phyloP scores from a whole-genome alignment of 2,113 vertebrate genomes.

The Lamprotornis superbus region DNA sequence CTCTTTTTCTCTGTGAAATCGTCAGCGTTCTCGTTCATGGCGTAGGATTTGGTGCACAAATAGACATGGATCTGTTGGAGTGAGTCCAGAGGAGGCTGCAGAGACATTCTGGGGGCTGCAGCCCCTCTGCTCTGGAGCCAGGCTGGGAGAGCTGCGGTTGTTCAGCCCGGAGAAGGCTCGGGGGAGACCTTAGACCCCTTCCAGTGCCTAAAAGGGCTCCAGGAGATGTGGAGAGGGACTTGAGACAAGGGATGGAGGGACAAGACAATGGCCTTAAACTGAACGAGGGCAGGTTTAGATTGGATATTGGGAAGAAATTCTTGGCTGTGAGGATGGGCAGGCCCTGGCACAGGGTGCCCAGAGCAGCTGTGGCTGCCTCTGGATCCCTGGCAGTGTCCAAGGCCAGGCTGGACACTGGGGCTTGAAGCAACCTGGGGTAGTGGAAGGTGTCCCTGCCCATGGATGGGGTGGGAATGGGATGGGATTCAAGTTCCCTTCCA shows the following conservation, averaged over 20 bases:
- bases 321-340: not conserved
- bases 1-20: not conserved
- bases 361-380: not conserved
- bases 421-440: fast-evolving
- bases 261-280: not conserved
- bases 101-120: not conserved
- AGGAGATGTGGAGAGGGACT: not conserved
- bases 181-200: not conserved
- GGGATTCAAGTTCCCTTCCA: not conserved
- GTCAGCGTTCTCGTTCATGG: not conserved
- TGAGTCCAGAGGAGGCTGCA: not conserved
- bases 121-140: not conserved
- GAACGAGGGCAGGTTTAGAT: not conserved
- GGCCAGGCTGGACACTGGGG: fast-evolving
- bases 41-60: not conserved
- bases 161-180: not conserved
- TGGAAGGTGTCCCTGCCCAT: not conserved
- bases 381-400: not conserved
- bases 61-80: not conserved
- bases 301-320: not conserved
- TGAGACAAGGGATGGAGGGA: not conserved
- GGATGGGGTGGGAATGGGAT: not conserved
- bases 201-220: not conserved
- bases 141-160: not conserved
- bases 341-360: not conserved